Evolutionary conservation across 1,140 invertebrate genomes (phyloP).

Genomic region (Drosophila asahinai): DNA sequence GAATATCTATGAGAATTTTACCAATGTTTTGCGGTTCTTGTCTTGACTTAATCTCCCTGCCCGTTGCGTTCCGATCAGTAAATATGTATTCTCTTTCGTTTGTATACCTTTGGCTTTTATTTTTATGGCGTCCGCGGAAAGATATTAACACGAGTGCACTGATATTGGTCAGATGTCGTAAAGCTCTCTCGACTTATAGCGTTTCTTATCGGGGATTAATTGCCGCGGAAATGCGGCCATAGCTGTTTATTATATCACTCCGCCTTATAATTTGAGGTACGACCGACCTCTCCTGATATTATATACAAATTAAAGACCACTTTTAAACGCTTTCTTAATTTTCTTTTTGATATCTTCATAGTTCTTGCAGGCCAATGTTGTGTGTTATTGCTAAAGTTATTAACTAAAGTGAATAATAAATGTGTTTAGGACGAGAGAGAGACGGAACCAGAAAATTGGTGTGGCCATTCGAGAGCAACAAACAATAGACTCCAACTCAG

Average conservation of each 20-base stretch:
- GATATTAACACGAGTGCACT: conserved; percentile 22
- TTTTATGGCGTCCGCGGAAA: conserved; percentile 12
- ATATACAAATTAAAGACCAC: conserved; percentile 20
- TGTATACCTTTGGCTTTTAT: conserved; percentile 3
- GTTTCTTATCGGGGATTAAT: conserved; percentile 37
- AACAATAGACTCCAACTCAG: conserved; percentile 47
- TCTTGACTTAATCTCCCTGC: conserved; percentile 13
- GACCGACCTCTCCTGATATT: not conserved
- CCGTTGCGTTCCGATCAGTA: conserved; percentile 8
- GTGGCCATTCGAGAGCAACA: conserved; percentile 34
- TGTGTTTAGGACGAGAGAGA: conserved; percentile 4
- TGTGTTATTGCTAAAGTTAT: conserved; percentile 66
- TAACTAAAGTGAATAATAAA: conserved; percentile 44
- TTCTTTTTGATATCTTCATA: conserved; percentile 8
- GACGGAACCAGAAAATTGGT: conserved; percentile 26
- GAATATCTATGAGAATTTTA: conserved; percentile 43
- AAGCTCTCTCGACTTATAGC: conserved; percentile 23
- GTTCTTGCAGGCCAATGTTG: conserved; percentile 47
- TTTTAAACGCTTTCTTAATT: not conserved
- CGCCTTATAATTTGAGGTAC: conserved; percentile 10
- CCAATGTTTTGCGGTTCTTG: conserved; percentile 36
- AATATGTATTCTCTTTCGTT: conserved; percentile 6
- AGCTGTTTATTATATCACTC: conserved; percentile 29
- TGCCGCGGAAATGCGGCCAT: conserved; percentile 32
- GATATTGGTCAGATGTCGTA: conserved; percentile 31